Percentiles rank a stretch among this genome's conserved stretches.
These are phyloP conservation scores for Ypsolopha scabrella DNA, from an alignment of 2,888 invertebrate species.

Conservation along the genomic window DNA sequence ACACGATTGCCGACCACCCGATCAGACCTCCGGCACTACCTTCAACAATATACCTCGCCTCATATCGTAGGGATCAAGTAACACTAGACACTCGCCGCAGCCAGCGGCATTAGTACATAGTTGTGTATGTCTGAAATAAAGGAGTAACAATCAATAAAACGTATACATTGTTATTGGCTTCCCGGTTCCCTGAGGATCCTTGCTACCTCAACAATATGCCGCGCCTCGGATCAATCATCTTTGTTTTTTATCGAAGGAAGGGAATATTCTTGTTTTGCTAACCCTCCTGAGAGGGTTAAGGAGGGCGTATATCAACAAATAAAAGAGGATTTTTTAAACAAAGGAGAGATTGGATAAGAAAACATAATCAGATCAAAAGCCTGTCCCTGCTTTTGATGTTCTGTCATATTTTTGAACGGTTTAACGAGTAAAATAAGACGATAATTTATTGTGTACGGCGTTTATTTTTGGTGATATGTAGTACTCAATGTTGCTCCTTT, in stretches of 20 bases:
- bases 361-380: too few species aligned
- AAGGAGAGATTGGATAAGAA: too few species aligned
- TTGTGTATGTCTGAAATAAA: conserved; percentile 13
- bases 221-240: background rate
- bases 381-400: too few species aligned
- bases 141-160: conserved; percentile 22
- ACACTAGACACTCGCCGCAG: background rate
- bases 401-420: too few species aligned
- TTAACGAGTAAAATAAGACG: too few species aligned
- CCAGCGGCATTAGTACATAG: background rate
- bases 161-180: conserved; percentile 19
- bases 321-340: too few species aligned
- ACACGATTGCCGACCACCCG: conserved; percentile 12
- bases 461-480: too few species aligned
- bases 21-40: conserved; percentile 6
- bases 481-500: too few species aligned
- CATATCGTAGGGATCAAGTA: background rate
- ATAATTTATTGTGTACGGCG: too few species aligned
- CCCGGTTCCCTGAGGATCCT: conserved; percentile 19
- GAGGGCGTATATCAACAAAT: background rate
- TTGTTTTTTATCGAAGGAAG: background rate
- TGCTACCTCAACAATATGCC: conserved; percentile 18
- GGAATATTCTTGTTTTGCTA: background rate
- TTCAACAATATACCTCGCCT: background rate
- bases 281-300: background rate